Evolutionary conservation across 2,888 invertebrate genomes (phyloP).

Genomic region (Zonitis immaculata): DNA sequence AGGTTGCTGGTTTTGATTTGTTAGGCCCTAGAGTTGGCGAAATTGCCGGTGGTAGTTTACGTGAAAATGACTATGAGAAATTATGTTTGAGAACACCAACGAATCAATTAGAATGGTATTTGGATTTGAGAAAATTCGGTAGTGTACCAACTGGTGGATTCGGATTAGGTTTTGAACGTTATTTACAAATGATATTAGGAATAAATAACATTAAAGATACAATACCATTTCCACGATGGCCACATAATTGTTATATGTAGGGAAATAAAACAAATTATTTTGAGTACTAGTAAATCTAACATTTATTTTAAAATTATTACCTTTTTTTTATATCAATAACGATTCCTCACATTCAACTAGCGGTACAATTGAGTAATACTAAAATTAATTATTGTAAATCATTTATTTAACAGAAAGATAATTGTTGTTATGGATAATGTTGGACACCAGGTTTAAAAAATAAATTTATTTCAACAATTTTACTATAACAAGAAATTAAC

Average conservation of each 20-base stretch:
- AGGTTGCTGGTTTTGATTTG: constrained; percentile 82
- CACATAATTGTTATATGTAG: constrained; percentile 74
- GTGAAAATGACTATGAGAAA: constrained; percentile 70
- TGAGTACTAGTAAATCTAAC: constrained; percentile 9
- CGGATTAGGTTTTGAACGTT: constrained; percentile 93
- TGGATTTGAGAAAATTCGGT: constrained; percentile 84
- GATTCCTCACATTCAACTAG: background rate
- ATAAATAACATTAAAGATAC: constrained; percentile 89
- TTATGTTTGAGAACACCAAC: constrained; percentile 61
- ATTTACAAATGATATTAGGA: constrained; percentile 76
- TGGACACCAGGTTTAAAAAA: constrained; percentile 27
- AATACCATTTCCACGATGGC: constrained; percentile 92
- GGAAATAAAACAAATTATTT: constrained; percentile 5
- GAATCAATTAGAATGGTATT: constrained; percentile 73
- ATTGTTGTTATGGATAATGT: background rate
- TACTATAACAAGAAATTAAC: constrained; percentile 19
- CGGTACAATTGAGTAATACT: constrained; percentile 3
- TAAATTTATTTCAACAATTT: constrained; percentile 32
- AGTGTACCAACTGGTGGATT: constrained; percentile 90
- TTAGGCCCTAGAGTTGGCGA: constrained; percentile 88
- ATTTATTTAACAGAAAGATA: constrained; percentile 11
- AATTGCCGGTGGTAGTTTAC: constrained; percentile 89
- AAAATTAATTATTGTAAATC: constrained; percentile 3
- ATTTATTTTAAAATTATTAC: constrained; percentile 8
- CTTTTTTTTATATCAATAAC: background rate